Evolutionary conservation across 1,140 invertebrate species (phyloP).

Genomic region (Drosophila mojavensis): DNA sequence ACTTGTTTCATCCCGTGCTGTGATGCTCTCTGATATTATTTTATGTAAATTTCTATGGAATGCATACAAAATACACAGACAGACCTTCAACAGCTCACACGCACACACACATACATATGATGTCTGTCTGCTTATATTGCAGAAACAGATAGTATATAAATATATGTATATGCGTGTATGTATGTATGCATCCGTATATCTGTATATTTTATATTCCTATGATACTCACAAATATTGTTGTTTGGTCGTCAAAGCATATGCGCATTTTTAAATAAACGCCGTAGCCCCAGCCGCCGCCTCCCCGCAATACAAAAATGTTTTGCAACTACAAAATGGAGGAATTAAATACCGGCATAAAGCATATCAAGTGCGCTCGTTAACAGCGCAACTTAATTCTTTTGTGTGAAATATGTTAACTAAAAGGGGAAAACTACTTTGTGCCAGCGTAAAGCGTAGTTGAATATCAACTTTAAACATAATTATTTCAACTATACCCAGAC

Average conservation of each 20-base stretch:
- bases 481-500: no score
- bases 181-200: neutral
- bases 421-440: no score
- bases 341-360: no score
- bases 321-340: no score
- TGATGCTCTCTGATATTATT: slow-evolving; percentile 42
- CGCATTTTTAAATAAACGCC: slow-evolving; percentile 47
- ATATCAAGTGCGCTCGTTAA: no score
- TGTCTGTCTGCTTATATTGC: neutral
- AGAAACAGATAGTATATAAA: neutral
- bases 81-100: neutral
- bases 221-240: slow-evolving; percentile 23
- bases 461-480: no score
- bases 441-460: no score
- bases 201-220: slow-evolving; percentile 24
- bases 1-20: neutral
- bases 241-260: slow-evolving; percentile 32
- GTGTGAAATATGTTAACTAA: no score
- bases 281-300: neutral
- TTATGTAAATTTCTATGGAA: slow-evolving; percentile 48
- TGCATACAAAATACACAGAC: slow-evolving; percentile 36
- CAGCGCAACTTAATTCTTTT: no score
- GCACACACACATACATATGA: neutral
- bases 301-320: slow-evolving; percentile 13
- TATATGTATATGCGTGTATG: no score